Conservation (phyloP, 1,140 invertebrate genomes). For the Macrobrachium nipponense region DNA sequence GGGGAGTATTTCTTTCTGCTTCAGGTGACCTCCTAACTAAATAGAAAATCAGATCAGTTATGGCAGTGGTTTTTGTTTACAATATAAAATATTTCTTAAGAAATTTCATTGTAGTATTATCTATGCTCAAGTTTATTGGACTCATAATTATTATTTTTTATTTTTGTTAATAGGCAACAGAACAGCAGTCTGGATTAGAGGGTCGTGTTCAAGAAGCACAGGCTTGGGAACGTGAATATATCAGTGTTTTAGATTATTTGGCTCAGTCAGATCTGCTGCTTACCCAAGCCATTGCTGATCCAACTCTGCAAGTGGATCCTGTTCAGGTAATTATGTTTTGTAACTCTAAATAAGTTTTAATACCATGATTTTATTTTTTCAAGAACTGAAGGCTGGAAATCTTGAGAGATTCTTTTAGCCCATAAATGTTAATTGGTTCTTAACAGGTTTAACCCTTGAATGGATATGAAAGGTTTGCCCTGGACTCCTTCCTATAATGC, state of each 20-base stretch:
- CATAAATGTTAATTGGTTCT: too few relatives aligned
- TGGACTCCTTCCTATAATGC: too few relatives aligned
- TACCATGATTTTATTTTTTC: too few relatives aligned
- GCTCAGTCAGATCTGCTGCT: conserved; percentile 78
- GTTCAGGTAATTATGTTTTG: conserved; percentile 20
- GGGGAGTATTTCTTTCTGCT: too few relatives aligned
- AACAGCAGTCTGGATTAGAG: conserved; percentile 80
- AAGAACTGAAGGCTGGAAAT: too few relatives aligned
- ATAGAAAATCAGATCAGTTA: too few relatives aligned
- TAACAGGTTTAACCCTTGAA: too few relatives aligned
- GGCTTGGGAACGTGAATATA: conserved; percentile 80
- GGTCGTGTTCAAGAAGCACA: conserved; percentile 82
- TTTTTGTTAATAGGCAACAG: conserved; percentile 74
- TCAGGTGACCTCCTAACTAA: too few relatives aligned
- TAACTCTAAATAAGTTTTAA: neutral
- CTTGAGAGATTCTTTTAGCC: too few relatives aligned
- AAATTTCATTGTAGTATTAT: conserved; percentile 17
- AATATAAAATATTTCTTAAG: neutral
- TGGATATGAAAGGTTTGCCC: too few relatives aligned
- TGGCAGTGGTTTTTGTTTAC: too few relatives aligned
- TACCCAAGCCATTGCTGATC: conserved; percentile 82
- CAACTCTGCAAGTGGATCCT: conserved; percentile 79
- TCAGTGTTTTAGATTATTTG: conserved; percentile 83
- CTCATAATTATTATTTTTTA: neutral
- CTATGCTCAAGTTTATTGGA: neutral